Evolutionary conservation across 2,797 vertebrate genomes (phyloP).

Genomic region (Otolemur crassicaudatus): DNA sequence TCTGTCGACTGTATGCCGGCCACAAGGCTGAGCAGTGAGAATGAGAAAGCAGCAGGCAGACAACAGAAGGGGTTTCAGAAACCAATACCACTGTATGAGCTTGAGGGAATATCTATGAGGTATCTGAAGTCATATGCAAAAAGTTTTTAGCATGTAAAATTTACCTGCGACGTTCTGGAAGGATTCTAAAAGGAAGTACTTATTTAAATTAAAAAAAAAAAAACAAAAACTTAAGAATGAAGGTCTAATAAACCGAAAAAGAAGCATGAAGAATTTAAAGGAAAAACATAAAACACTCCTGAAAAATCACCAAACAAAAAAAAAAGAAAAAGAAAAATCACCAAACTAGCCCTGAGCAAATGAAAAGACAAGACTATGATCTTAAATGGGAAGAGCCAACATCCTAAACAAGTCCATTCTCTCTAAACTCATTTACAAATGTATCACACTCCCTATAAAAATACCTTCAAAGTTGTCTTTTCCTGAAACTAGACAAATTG

Average conservation of each 20-base stretch:
- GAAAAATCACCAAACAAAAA: slow-evolving; percentile 25
- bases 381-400: neutral
- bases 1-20: neutral
- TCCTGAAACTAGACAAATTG: neutral
- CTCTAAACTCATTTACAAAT: slow-evolving; percentile 11
- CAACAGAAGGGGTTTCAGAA: neutral
- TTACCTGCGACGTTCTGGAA: neutral
- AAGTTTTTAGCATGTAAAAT: neutral
- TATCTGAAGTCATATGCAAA: neutral
- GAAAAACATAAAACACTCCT: slow-evolving; percentile 43
- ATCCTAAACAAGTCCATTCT: slow-evolving; percentile 1
- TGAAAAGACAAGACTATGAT: neutral
- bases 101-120: neutral
- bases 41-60: neutral
- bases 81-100: neutral
- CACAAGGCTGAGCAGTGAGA: neutral
- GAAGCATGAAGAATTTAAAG: slow-evolving; percentile 30
- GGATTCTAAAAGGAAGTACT: neutral
- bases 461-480: neutral
- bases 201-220: neutral
- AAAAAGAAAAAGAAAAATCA: slow-evolving; percentile 52
- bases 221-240: neutral
- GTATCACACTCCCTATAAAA: slow-evolving; percentile 39
- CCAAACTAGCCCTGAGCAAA: neutral
- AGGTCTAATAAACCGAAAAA: slow-evolving; percentile 29